Evolutionary conservation across 2,888 invertebrate species (phyloP).

Genomic region (Myopa testacea): DNA sequence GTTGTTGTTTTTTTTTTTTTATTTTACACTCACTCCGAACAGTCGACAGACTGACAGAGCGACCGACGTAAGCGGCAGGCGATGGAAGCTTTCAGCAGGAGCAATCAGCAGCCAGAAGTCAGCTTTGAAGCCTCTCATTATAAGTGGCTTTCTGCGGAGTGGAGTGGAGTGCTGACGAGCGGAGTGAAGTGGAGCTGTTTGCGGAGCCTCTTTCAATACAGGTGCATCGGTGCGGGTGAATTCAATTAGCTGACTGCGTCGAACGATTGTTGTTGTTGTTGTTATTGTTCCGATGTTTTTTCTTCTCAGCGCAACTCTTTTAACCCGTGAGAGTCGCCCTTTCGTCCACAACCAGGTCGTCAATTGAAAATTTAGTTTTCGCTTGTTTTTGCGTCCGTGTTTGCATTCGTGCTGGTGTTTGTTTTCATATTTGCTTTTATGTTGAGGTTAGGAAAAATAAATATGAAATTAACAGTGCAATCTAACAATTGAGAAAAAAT

Average conservation of each 20-base stretch:
- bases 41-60: neutral
- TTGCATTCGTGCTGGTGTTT: conserved; percentile 18
- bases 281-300: neutral
- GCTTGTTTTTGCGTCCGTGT: neutral
- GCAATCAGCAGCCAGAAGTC: neutral
- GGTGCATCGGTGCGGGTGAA: conserved; percentile 35
- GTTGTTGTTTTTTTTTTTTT: neutral
- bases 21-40: neutral
- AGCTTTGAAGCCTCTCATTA: conserved; percentile 18
- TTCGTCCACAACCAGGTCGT: neutral
- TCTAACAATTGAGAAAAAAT: neutral
- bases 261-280: conserved; percentile 21
- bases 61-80: neutral
- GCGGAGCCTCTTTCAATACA: conserved; percentile 26
- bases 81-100: neutral
- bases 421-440: conserved; percentile 27
- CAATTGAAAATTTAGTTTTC: conserved; percentile 8
- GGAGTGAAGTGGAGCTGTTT: neutral
- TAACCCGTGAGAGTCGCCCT: neutral
- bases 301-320: neutral
- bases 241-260: conserved; percentile 34
- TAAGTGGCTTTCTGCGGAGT: conserved; percentile 2
- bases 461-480: conserved; percentile 35
- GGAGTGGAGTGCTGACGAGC: neutral
- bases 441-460: conserved; percentile 33